Evolutionary conservation across 1,140 invertebrate species (phyloP).

Genomic region (Drosophila miranda): DNA sequence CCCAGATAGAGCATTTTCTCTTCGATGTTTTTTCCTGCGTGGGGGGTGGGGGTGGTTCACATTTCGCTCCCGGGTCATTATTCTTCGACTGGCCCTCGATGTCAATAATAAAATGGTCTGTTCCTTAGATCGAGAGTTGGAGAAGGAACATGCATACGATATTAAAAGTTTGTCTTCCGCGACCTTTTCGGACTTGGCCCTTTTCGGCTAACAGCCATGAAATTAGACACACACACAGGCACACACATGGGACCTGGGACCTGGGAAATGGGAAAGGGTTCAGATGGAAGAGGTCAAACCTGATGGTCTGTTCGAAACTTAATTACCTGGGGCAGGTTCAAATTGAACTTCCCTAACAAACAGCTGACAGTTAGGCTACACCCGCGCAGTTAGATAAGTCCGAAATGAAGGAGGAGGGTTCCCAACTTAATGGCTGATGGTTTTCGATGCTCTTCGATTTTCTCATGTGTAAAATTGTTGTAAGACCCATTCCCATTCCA

Average conservation of each 20-base stretch:
- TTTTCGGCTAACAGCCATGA: constrained; percentile 74
- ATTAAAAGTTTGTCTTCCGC: constrained; percentile 69
- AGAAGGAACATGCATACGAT: constrained; percentile 46
- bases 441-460: constrained; percentile 73
- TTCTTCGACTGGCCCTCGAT: constrained; percentile 48
- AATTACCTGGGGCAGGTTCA: constrained; percentile 70
- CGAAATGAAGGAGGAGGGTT: constrained; percentile 23
- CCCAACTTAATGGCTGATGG: constrained; percentile 63
- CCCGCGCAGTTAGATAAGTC: constrained; percentile 61
- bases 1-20: constrained; percentile 28
- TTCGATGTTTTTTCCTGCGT: constrained; percentile 3
- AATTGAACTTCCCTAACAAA: constrained; percentile 62
- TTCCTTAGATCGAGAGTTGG: constrained; percentile 22
- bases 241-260: constrained; percentile 66
- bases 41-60: constrained; percentile 11
- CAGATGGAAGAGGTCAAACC: constrained; percentile 49
- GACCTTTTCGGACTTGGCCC: constrained; percentile 70
- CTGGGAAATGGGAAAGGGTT: constrained; percentile 71
- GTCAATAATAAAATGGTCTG: constrained; percentile 68
- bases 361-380: constrained; percentile 76
- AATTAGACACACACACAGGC: constrained; percentile 66
- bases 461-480: constrained; percentile 77
- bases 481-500: constrained; percentile 3
- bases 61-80: constrained; percentile 50
- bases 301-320: constrained; percentile 72